These are phyloP conservation scores for Agriotes lineatus DNA, from an alignment of 2,888 invertebrate genomes.

Conservation along the genomic window DNA sequence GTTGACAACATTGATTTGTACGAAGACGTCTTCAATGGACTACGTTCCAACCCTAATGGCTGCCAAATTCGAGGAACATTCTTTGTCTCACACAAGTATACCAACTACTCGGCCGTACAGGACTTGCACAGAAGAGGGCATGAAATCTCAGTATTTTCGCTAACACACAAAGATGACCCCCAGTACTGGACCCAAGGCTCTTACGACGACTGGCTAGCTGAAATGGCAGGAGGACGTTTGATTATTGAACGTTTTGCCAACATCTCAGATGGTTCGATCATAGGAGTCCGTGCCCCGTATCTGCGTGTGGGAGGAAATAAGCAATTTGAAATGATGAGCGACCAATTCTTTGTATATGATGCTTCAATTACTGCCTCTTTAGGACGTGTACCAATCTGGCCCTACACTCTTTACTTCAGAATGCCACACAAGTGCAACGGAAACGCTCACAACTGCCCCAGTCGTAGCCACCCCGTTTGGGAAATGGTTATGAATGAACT, in stretches of 20 bases:
- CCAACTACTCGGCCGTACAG: constrained; percentile 91
- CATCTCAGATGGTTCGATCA: constrained; percentile 91
- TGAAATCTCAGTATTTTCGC: constrained; percentile 91
- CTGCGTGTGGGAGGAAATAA: constrained; percentile 92
- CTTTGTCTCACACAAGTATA: constrained; percentile 93
- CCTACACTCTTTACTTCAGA: constrained; percentile 95
- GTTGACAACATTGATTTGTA: constrained; percentile 94
- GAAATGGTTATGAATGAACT: constrained; percentile 97
- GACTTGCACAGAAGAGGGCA: constrained; percentile 91
- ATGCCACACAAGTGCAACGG: constrained; percentile 97
- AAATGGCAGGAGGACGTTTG: constrained; percentile 92
- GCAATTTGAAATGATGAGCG: constrained; percentile 97
- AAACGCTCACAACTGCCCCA: constrained; percentile 93
- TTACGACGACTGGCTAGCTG: constrained; percentile 93
- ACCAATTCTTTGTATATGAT: constrained; percentile 94
- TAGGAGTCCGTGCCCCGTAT: constrained; percentile 90
- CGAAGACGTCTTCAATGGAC: constrained; percentile 89
- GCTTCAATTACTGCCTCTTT: constrained; percentile 93
- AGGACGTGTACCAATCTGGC: constrained; percentile 94
- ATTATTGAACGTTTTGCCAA: constrained; percentile 92
- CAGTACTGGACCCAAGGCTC: constrained; percentile 89
- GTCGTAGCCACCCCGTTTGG: constrained; percentile 92
- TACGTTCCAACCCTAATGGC: constrained; percentile 88
- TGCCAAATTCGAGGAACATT: constrained; percentile 91
- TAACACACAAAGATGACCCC: constrained; percentile 93